Base-by-base conservation (phyloP, 1,140 invertebrate species). In the Pseudomyrmex pallidus region DNA sequence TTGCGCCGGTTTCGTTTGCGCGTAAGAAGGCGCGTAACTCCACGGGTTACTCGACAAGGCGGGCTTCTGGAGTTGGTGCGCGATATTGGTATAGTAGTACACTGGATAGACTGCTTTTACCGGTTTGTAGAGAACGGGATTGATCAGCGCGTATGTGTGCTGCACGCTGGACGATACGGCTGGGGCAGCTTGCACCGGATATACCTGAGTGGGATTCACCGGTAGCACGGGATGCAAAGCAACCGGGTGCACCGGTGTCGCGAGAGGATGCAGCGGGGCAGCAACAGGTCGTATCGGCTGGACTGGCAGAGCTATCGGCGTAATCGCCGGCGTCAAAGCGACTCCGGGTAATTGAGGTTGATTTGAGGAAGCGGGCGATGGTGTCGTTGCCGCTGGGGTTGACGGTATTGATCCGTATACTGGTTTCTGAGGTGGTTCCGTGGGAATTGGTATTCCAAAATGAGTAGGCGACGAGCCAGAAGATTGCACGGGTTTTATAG, bases 381-480 rank as follows among this genome's bases (percentile, higher is more conserved):
- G 9, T n/a, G 83, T 83, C 0, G 44, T 68, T 4, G 62, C 66
- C 9, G 63, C 7, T 0, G 70, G 57, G 10, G 10, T 44, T 12
- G 52, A 17, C 13, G 82, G 52, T 0, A 74, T n/a, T n/a, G 63
- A 72, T 48, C 4, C 54, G 5, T 56, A 10, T 0, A 2, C 15
- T 13, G 87, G 83, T 57, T 85, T 80, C 35, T 66, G 67, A 20
- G 44, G 59, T n/a, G 67, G 70, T 44, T 84, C 52, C 22, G 68
- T 85, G 5, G 92, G 92, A 59, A 94, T 91, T 3, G 93, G 93
- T 61, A 94, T 82, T 0, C 85, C 89, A 44, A 94, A 94, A 17
- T 94, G 91, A 13, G 92, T 94, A 62, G 93, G 73, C 63, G 77
- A 88, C 7, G 89, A 84, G 1, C 85, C 89, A 3, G 82, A 48